Conservation (phyloP, 2,113 vertebrate species). For the Festucalex cinctus region DNA sequence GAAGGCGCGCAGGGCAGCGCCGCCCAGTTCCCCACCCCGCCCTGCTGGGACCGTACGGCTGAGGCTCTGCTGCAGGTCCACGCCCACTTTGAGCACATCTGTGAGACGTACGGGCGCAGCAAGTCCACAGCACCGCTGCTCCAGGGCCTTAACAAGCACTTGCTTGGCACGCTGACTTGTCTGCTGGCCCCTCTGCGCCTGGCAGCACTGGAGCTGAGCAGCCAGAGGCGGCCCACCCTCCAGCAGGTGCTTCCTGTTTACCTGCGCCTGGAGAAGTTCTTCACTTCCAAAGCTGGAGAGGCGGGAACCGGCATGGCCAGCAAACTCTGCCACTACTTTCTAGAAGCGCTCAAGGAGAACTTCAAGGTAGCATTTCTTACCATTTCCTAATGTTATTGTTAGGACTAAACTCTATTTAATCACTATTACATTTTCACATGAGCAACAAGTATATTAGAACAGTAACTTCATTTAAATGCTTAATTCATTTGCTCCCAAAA, state of each 20-base stretch:
- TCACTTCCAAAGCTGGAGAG: constrained; percentile 95
- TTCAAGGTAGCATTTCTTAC: constrained; percentile 75
- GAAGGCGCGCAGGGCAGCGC: constrained; percentile 57
- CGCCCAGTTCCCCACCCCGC: constrained; percentile 76
- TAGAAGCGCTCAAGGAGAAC: constrained; percentile 97
- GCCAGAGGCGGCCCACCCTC: constrained; percentile 89
- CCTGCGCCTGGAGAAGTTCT: constrained; percentile 95
- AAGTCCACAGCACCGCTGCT: constrained; percentile 91
- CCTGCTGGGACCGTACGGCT: constrained; percentile 93
- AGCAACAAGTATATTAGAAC: neutral
- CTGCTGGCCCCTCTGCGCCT: constrained; percentile 89
- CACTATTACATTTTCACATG: neutral
- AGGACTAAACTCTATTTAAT: neutral
- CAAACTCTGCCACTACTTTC: constrained; percentile 97
- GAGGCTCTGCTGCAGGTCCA: constrained; percentile 94
- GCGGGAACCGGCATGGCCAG: constrained; percentile 87
- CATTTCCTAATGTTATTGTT: neutral
- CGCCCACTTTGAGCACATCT: constrained; percentile 93
- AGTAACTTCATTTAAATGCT: too few species aligned
- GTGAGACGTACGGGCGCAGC: constrained; percentile 90
- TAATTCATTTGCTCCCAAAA: too few species aligned
- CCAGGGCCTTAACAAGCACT: constrained; percentile 94
- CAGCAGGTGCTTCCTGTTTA: constrained; percentile 96
- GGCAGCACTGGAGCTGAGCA: constrained; percentile 89
- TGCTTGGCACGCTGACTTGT: constrained; percentile 89